These are phyloP conservation scores for Ifrita kowaldi DNA, from an alignment of 2,113 vertebrate species.

Conservation along the genomic window DNA sequence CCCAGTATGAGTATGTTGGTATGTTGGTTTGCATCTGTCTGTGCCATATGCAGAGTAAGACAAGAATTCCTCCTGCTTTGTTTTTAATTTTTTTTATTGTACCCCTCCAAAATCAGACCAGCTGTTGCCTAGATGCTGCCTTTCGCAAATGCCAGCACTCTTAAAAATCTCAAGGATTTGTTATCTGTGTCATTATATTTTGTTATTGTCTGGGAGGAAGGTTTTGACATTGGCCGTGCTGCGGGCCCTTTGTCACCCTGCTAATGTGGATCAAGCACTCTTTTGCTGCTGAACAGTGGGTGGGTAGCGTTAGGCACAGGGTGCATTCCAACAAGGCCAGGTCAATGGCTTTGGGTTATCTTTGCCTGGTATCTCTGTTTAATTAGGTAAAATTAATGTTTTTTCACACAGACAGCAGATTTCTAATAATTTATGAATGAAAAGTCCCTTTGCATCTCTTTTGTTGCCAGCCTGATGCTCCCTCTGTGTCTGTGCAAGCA, in stretches of 20 bases:
- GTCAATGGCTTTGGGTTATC: neutral
- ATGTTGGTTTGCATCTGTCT: conserved; percentile 48
- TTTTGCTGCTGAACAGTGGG: neutral
- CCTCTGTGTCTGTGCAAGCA: conserved; percentile 39
- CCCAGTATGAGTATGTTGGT: neutral
- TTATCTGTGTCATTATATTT: neutral
- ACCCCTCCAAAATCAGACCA: conserved; percentile 38
- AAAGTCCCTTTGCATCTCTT: neutral
- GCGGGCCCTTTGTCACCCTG: neutral
- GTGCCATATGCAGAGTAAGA: conserved; percentile 28
- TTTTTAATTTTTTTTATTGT: conserved; percentile 35
- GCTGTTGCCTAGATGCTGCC: conserved; percentile 26
- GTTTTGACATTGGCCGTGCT: neutral
- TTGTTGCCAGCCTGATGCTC: conserved; percentile 3
- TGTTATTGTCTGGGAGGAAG: neutral
- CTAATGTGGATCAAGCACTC: neutral
- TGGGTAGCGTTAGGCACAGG: rapidly evolving
- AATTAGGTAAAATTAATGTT: neutral
- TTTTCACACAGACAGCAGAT: neutral
- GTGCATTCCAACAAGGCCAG: neutral
- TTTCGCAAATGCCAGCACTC: neutral
- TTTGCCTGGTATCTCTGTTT: neutral
- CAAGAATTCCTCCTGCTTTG: conserved; percentile 8
- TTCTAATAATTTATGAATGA: neutral
- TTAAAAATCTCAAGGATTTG: conserved; percentile 11